Percentiles rank a stretch among this genome's conserved stretches.
These are phyloP conservation scores for Eupithecia inturbata DNA, from an alignment of 2,888 invertebrate genomes.

Conservation along the genomic window DNA sequence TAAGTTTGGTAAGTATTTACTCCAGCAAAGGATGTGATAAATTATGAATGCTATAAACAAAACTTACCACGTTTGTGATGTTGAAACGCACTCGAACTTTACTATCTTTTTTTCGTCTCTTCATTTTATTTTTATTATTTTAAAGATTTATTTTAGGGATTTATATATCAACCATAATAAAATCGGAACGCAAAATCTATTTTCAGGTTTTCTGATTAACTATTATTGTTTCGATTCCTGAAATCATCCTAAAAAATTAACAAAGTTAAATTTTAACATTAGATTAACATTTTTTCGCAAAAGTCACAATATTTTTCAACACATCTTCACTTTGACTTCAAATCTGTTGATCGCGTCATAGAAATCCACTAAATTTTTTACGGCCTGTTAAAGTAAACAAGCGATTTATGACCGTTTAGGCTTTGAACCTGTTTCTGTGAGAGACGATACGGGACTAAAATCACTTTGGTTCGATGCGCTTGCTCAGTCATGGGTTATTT, in stretches of 20 bases:
- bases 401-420: conserved; percentile 36
- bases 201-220: background rate
- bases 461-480: conserved; percentile 13
- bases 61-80: conserved; percentile 67
- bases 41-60: background rate
- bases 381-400: conserved; percentile 43
- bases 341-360: conserved; percentile 25
- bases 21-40: background rate
- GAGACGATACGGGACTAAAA: conserved; percentile 28
- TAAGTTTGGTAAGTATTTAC: too few species aligned
- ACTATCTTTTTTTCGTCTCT: conserved; percentile 67
- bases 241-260: background rate
- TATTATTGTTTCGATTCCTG: background rate
- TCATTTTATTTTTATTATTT: conserved; percentile 58
- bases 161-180: background rate
- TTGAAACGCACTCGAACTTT: conserved; percentile 70
- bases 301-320: background rate
- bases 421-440: conserved; percentile 30
- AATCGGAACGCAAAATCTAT: background rate
- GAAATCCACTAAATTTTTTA: conserved; percentile 34
- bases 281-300: background rate
- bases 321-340: background rate
- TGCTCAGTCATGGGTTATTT: conserved; percentile 25
- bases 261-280: background rate
- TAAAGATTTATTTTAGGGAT: conserved; percentile 2